Percentiles rank a stretch among this genome's conserved stretches.
Evolutionary conservation across 1,140 invertebrate genomes (phyloP).

Genomic region (Eurosta solidaginis): DNA sequence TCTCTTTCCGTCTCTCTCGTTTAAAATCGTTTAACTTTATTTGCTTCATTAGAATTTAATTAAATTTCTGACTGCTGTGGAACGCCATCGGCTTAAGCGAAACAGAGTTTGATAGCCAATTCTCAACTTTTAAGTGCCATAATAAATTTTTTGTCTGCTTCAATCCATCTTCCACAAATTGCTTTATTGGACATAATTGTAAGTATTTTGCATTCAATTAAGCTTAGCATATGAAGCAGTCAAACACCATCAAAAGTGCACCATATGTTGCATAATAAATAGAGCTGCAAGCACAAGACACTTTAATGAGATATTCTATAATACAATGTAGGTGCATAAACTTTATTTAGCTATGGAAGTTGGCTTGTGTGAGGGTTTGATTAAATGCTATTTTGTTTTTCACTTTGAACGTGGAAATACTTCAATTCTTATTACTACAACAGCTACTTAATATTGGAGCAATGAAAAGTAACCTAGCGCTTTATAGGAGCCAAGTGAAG

Average conservation of each 20-base stretch:
- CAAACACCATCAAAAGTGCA: neutral
- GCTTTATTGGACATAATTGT: conserved; percentile 21
- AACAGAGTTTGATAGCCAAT: neutral
- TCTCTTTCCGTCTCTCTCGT: neutral
- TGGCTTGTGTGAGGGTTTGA: too few relatives aligned
- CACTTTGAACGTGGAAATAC: too few relatives aligned
- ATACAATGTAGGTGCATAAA: neutral
- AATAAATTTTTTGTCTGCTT: conserved; percentile 10
- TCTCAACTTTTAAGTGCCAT: neutral
- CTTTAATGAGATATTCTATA: neutral
- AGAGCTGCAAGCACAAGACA: neutral
- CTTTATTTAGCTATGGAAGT: neutral
- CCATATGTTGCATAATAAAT: neutral
- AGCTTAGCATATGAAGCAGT: neutral
- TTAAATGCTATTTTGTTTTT: too few relatives aligned
- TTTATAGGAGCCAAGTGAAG: neutral
- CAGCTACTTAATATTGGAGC: neutral
- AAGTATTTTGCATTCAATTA: neutral
- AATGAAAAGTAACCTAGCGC: neutral
- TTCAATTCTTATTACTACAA: too few relatives aligned
- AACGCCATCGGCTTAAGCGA: neutral
- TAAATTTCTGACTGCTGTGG: neutral
- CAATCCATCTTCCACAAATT: neutral
- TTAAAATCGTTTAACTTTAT: neutral
- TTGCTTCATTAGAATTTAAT: neutral